phyloP scores from a whole-genome alignment of 1,140 invertebrate genomes.

The Orussus abietinus region DNA sequence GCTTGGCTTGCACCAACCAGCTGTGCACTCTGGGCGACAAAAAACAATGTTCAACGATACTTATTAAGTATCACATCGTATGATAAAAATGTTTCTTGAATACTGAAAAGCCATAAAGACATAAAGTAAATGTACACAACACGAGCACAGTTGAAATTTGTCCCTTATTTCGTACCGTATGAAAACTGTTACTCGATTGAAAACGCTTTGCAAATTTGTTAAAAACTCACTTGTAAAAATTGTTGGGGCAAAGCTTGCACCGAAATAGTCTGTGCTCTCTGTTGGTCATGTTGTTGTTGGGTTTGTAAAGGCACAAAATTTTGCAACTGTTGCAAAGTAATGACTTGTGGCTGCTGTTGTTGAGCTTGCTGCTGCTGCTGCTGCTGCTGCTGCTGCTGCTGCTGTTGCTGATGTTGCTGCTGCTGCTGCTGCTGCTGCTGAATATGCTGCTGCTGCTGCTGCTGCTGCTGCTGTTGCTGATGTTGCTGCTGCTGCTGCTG shows the following conservation, averaged over 20 bases:
- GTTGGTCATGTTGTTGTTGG: constrained; percentile 46
- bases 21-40: constrained; percentile 43
- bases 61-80: too few species aligned
- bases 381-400: constrained; percentile 37
- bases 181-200: constrained; percentile 9
- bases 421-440: constrained; percentile 32
- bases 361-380: too few species aligned
- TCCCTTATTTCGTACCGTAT: too few species aligned
- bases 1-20: constrained; percentile 41
- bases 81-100: too few species aligned
- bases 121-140: too few species aligned
- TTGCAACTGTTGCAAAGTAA: constrained; percentile 55
- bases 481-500: constrained; percentile 40
- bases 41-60: too few species aligned
- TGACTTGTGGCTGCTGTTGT: constrained; percentile 55
- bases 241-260: constrained; percentile 57
- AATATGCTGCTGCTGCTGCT: constrained; percentile 26
- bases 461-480: constrained; percentile 41
- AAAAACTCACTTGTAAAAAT: constrained; percentile 50
- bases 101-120: too few species aligned
- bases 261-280: constrained; percentile 51
- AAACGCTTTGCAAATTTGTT: constrained; percentile 1
- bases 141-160: too few species aligned
- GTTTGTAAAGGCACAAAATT: constrained; percentile 54
- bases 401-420: constrained; percentile 42